These are phyloP conservation scores for Dromococcyx pavoninus DNA, from an alignment of 2,797 vertebrate genomes.

Conservation along the genomic window DNA sequence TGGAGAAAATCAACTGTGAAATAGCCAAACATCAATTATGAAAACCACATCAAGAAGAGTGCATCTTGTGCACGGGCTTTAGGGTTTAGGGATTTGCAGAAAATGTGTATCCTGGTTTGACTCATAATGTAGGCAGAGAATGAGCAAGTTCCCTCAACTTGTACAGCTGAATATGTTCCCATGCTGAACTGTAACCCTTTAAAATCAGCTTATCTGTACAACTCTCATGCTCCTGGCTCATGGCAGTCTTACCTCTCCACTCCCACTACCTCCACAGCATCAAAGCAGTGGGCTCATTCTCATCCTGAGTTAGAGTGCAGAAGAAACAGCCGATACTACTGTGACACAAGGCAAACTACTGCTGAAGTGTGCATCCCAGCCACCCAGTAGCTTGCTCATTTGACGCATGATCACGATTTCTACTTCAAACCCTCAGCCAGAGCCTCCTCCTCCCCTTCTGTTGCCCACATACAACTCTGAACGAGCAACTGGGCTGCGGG, in stretches of 20 bases:
- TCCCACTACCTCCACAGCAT: neutral
- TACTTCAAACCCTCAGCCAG: neutral
- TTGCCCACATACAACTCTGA: neutral
- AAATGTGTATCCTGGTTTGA: slow-evolving; percentile 37
- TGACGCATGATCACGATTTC: neutral
- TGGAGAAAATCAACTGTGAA: slow-evolving; percentile 24
- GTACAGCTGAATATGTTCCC: neutral
- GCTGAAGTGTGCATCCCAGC: neutral
- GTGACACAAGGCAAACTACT: neutral
- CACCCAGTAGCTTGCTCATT: neutral
- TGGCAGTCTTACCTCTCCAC: neutral
- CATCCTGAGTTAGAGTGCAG: neutral
- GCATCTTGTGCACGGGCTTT: neutral
- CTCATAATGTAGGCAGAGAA: slow-evolving; percentile 43
- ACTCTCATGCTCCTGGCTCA: neutral
- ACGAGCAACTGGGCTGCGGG: neutral
- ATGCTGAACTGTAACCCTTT: neutral
- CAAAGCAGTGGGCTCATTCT: neutral
- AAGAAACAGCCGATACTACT: neutral
- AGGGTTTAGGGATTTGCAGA: slow-evolving; percentile 42
- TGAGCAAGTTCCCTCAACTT: slow-evolving; percentile 11
- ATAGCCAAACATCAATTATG: slow-evolving; percentile 52
- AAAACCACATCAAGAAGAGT: slow-evolving; percentile 46
- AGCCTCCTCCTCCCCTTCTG: neutral
- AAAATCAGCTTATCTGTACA: neutral